Evolutionary conservation across 2,797 vertebrate genomes (phyloP), one percentile per base, ranked within the genome.

Genomic region (Spondyliosoma cantharus): DNA sequence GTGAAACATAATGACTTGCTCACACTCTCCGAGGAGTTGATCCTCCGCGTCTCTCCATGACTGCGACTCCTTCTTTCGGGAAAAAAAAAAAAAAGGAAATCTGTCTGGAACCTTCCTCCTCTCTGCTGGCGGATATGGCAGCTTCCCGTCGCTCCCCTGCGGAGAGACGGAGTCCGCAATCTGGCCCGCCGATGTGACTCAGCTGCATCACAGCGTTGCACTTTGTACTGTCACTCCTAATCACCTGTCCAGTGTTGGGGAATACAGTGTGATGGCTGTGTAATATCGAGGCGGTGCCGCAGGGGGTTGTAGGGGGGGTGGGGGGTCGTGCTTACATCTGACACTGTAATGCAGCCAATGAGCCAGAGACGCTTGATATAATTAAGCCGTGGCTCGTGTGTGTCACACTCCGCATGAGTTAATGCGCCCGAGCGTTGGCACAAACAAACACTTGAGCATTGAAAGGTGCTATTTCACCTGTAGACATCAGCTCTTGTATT

Each of bases 1-100:
- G 88, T 82, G 84, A 89, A 86, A 80, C 82, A 64, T 85, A 89
- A 86, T 74, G 71, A 84, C 66, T 74, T 27, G 25, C 49, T 58
- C 32, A 2, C 42, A 3, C 53, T 74, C 78, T 67, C 73, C 6
- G 1, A 82, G 84, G 78, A 74, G 62, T 27, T 7, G 15, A 59
- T 71, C 74, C 65, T 43, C 58, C 1, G 15, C 32, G 49, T 65
- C 20, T 68, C 61, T 54, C 19, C 48, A 46, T 22, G 60, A 27
- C 52, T 11, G 72, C 67, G 9, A 83, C 64, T 65, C 54, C n/a
- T 45, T 57, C 45, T 37, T 11, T 9, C 32, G 32, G n/a, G n/a
- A n/a, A n/a, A n/a, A n/a, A n/a, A n/a, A n/a, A n/a, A n/a, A n/a
- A n/a, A n/a, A n/a, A n/a, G n/a, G 9, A 37, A 58, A 74, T 53